Evolutionary conservation across 2,797 vertebrate genomes (phyloP).

Genomic region (Tenualosa ilisha): DNA sequence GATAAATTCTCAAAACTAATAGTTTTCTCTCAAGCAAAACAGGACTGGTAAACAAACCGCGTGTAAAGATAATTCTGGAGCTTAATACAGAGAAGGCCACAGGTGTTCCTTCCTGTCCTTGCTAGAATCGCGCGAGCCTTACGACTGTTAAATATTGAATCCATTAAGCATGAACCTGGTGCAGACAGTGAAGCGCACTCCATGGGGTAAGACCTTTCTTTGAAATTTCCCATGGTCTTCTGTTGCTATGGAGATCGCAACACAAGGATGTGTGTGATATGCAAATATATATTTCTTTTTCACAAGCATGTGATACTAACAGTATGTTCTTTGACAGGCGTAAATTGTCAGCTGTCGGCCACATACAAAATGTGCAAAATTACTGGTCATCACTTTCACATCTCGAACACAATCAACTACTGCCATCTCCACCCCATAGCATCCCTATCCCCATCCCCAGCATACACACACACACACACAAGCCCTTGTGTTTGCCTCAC

Average conservation of each 20-base stretch:
- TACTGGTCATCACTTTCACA: not conserved
- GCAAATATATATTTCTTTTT: not conserved
- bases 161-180: not conserved
- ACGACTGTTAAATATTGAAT: not conserved
- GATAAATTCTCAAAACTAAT: not conserved
- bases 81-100: not conserved
- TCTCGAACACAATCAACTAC: not conserved
- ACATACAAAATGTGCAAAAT: not conserved
- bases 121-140: not conserved
- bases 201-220: conserved; percentile 22
- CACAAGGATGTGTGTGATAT: not conserved
- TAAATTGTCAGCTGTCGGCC: not conserved
- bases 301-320: not conserved
- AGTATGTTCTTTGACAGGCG: conserved; percentile 1
- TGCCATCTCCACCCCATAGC: too few relatives aligned
- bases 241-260: conserved; percentile 18
- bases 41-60: not conserved
- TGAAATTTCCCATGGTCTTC: not conserved
- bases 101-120: not conserved
- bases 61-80: too few relatives aligned
- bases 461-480: not conserved
- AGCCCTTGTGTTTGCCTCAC: not conserved
- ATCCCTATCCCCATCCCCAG: too few relatives aligned
- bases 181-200: not conserved
- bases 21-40: not conserved